A percentile compares a stretch with the other conserved stretches of the same genome.
These are phyloP conservation scores for Dynastes maya DNA, from an alignment of 2,888 invertebrate species.

Conservation along the genomic window DNA sequence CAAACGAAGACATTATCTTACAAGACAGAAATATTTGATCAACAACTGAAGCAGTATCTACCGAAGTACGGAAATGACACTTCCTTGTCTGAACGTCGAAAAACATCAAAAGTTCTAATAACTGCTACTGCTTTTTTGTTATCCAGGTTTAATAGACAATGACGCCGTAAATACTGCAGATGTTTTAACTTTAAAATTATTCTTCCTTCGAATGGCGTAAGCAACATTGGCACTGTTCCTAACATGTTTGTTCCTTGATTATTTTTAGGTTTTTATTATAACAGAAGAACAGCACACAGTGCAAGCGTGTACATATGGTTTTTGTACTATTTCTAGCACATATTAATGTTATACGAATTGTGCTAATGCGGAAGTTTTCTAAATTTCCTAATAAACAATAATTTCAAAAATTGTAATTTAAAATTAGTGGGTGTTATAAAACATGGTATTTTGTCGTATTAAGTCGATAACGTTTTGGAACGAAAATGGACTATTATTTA, in stretches of 20 bases:
- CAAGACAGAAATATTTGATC: not conserved
- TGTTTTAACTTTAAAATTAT: not conserved
- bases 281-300: not conserved
- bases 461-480: too few species aligned
- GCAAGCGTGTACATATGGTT: not conserved
- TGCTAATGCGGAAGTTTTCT: not conserved
- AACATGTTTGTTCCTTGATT: not conserved
- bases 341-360: not conserved
- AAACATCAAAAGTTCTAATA: not conserved
- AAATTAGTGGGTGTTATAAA: too few species aligned
- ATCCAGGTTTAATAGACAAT: not conserved
- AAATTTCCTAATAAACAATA: not conserved
- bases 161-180: not conserved
- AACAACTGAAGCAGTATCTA: not conserved
- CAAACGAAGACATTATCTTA: too few species aligned
- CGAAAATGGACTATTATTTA: too few species aligned
- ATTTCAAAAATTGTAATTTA: too few species aligned
- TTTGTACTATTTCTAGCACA: not conserved
- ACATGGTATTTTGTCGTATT: too few species aligned
- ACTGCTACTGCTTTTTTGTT: not conserved
- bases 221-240: constrained; percentile 9
- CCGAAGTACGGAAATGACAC: not conserved
- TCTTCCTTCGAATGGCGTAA: not conserved
- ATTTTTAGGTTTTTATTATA: not conserved
- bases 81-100: not conserved